Percentiles rank a stretch among this genome's conserved stretches.
Evolutionary conservation across 2,797 vertebrate genomes (phyloP).

Genomic region (Karalla daura): DNA sequence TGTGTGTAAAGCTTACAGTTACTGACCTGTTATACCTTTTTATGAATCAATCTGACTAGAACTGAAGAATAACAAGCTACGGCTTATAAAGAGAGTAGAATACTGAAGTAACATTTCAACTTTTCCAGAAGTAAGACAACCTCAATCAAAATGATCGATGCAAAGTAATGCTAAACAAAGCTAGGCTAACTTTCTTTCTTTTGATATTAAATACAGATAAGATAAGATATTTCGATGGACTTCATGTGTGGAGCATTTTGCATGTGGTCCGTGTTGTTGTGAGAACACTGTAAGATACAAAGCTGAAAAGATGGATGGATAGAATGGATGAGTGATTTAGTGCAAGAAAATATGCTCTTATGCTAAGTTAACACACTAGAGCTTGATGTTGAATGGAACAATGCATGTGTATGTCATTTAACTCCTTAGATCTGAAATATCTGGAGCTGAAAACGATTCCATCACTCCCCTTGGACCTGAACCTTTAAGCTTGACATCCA

Average conservation of each 20-base stretch:
- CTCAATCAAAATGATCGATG: neutral
- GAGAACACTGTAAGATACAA: no score
- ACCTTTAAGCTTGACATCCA: constrained; percentile 6
- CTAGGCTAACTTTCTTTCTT: no score
- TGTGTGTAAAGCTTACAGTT: neutral
- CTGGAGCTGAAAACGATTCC: neutral
- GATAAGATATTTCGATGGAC: no score
- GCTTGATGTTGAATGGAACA: neutral
- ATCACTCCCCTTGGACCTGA: constrained; percentile 4
- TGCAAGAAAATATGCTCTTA: no score
- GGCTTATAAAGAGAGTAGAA: neutral
- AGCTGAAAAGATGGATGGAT: no score
- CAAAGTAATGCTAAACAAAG: neutral
- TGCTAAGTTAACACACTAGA: neutral
- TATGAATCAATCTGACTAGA: neutral
- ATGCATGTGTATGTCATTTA: neutral
- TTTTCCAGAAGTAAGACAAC: neutral
- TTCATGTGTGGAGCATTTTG: no score
- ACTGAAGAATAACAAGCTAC: neutral
- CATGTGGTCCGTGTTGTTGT: no score
- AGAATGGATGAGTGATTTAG: no score
- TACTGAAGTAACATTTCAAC: neutral
- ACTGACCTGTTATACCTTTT: neutral
- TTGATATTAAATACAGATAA: no score
- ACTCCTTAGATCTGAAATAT: constrained; percentile 5